Percentiles rank a stretch among this genome's conserved stretches.
These are phyloP conservation scores for Cynocephalus volans DNA, from an alignment of 2,113 vertebrate species.

Conservation along the genomic window DNA sequence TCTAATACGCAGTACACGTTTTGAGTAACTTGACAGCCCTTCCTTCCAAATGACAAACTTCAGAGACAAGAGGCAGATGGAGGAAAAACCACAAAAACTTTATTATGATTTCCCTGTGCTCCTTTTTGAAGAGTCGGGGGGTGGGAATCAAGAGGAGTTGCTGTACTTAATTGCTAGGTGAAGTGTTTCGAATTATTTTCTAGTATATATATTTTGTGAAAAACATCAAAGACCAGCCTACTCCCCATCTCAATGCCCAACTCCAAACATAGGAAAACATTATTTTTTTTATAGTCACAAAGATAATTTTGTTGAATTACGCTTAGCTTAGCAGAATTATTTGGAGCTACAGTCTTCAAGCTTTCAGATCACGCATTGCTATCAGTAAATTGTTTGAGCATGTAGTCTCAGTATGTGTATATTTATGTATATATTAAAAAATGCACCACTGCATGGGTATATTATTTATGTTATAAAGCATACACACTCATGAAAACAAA, in stretches of 20 bases:
- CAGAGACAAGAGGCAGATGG: background rate
- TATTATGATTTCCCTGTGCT: background rate
- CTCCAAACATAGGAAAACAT: conserved; percentile 32
- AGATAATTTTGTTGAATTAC: conserved; percentile 49
- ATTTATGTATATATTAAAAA: background rate
- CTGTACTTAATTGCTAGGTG: conserved; percentile 15
- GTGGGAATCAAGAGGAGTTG: background rate
- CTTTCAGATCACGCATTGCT: conserved; percentile 45
- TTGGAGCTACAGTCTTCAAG: conserved; percentile 31
- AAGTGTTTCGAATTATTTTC: conserved; percentile 53
- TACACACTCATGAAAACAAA: conserved; percentile 14
- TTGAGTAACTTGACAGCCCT: conserved; percentile 27
- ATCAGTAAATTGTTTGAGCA: conserved; percentile 8
- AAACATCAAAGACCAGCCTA: conserved; percentile 51
- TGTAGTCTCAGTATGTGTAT: background rate
- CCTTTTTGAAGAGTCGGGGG: conserved; percentile 17
- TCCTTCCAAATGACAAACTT: conserved; percentile 57
- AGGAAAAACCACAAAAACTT: conserved; percentile 10
- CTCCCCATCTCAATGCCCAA: background rate
- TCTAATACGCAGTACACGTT: conserved; percentile 35
- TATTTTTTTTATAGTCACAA: conserved; percentile 26
- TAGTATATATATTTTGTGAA: conserved; percentile 46
- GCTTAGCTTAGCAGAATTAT: conserved; percentile 47
- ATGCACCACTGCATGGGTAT: background rate
- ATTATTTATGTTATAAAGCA: conserved; percentile 51